Conservation (phyloP, 2,797 vertebrate genomes). For the Emys orbicularis region DNA sequence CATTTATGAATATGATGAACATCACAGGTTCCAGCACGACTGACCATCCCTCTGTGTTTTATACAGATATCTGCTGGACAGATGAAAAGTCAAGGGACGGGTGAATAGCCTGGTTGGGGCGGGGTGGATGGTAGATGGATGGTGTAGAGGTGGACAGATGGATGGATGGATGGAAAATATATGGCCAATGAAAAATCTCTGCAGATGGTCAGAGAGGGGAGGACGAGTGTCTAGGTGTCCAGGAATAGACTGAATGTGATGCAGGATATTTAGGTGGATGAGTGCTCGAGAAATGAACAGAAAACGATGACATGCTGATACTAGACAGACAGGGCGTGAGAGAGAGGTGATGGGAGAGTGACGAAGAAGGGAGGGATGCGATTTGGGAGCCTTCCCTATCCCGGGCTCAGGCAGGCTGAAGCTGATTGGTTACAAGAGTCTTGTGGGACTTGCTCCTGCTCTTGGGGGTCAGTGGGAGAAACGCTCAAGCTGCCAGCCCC, state of each 20-base stretch:
- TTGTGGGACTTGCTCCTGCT: background rate
- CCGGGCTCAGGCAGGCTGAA: too few species aligned
- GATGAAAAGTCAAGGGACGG: slow-evolving; percentile 53
- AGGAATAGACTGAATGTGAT: too few species aligned
- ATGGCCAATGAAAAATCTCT: background rate
- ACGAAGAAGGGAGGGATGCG: background rate
- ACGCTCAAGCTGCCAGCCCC: background rate
- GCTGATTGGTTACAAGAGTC: background rate
- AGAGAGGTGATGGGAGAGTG: background rate
- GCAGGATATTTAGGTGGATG: too few species aligned
- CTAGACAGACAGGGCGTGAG: background rate
- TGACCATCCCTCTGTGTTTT: slow-evolving; percentile 41
- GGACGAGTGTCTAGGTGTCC: background rate
- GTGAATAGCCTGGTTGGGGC: background rate
- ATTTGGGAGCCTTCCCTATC: too few species aligned
- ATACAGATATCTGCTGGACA: slow-evolving; percentile 44
- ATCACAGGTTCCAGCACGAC: background rate
- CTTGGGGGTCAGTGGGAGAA: too few species aligned
- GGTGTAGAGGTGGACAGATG: too few species aligned
- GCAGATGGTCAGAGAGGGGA: fast-evolving
- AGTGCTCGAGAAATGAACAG: fast-evolving
- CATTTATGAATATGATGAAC: too few species aligned
- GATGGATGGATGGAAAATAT: too few species aligned
- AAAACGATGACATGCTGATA: fast-evolving
- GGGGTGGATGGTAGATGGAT: too few species aligned